These are phyloP conservation scores for Drosophila quinaria DNA, from an alignment of 2,888 invertebrate species.

Conservation along the genomic window DNA sequence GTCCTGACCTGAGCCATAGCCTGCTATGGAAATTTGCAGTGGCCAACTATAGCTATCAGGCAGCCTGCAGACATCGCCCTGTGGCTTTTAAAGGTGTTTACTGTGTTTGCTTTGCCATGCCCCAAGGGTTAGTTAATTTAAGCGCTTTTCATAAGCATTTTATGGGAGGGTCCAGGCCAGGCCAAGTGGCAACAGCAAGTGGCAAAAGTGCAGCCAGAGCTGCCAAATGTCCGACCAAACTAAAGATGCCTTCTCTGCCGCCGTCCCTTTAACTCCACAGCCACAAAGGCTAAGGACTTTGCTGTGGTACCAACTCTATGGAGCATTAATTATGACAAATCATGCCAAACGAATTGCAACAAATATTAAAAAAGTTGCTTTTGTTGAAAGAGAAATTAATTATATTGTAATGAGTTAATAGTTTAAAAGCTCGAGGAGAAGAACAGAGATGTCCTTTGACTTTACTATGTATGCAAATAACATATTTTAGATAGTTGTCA, in stretches of 20 bases:
- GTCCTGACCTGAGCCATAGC: conserved; percentile 51
- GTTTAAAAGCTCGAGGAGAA: conserved; percentile 4
- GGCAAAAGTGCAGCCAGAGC: conserved; percentile 55
- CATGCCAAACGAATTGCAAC: conserved; percentile 45
- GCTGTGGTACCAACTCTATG: conserved; percentile 22
- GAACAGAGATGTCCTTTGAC: conserved; percentile 3
- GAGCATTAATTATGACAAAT: conserved; percentile 59
- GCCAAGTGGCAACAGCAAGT: conserved; percentile 50
- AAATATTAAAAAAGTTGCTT: conserved; percentile 31
- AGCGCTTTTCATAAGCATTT: conserved; percentile 79
- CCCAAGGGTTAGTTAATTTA: conserved; percentile 73
- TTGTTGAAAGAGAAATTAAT: conserved; percentile 75
- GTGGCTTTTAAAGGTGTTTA: conserved; percentile 76
- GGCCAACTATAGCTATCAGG: conserved; percentile 66
- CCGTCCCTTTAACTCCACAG: background rate
- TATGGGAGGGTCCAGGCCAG: conserved; percentile 44
- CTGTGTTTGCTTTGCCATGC: conserved; percentile 66
- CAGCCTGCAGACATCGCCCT: conserved; percentile 67
- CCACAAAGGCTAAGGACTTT: conserved; percentile 17
- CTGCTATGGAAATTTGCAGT: conserved; percentile 69
- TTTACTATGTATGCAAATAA: background rate
- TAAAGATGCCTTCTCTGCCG: background rate
- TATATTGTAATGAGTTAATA: conserved; percentile 67
- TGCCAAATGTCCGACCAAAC: conserved; percentile 51
- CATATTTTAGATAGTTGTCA: background rate